Evolutionary conservation across 2,888 invertebrate genomes (phyloP).

Genomic region (Lepetodrilus schrolli): DNA sequence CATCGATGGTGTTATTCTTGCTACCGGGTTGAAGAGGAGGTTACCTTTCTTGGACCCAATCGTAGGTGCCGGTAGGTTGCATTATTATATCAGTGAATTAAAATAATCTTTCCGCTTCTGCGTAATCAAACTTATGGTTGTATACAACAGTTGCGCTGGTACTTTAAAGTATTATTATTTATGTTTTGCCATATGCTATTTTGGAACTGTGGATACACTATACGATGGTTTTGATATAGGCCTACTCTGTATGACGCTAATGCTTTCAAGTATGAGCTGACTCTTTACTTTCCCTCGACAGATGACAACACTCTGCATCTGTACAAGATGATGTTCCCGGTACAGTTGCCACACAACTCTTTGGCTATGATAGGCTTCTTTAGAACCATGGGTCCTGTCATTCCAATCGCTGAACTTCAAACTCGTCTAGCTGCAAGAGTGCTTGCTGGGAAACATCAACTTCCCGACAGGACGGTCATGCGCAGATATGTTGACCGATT

Average conservation of each 20-base stretch:
- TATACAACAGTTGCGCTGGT: too few species aligned
- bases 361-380: constrained; percentile 52
- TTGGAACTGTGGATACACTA: too few species aligned
- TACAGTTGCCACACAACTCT: constrained; percentile 42
- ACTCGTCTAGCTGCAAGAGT: constrained; percentile 8
- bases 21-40: constrained; percentile 48
- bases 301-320: constrained; percentile 44
- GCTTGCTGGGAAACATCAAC: constrained; percentile 9
- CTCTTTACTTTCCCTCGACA: background rate
- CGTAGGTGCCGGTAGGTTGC: background rate
- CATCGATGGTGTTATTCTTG: constrained; percentile 51
- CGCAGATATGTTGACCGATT: constrained; percentile 1
- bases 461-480: background rate
- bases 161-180: too few species aligned
- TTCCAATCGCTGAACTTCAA: background rate
- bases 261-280: background rate
- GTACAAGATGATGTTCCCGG: constrained; percentile 52
- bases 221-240: too few species aligned
- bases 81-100: too few species aligned
- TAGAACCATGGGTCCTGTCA: constrained; percentile 7
- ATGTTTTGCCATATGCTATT: too few species aligned
- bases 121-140: too few species aligned
- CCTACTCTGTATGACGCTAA: too few species aligned
- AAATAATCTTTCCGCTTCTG: too few species aligned
- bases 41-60: constrained; percentile 51